Evolutionary conservation across 2,888 invertebrate genomes (phyloP).

Genomic region (Thera britannica): DNA sequence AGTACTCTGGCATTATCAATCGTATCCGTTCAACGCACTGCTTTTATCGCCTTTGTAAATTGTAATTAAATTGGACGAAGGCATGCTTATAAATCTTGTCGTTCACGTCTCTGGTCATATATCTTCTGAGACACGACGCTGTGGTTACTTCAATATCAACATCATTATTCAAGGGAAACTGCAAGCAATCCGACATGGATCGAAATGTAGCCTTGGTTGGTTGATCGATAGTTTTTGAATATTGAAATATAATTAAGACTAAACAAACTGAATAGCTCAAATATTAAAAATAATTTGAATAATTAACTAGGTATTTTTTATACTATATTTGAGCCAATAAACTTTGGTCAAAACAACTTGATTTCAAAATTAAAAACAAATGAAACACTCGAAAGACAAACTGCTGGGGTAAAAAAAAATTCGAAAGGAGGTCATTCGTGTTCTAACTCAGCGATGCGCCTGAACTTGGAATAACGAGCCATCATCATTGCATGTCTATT

Average conservation of each 20-base stretch:
- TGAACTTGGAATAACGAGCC: neutral
- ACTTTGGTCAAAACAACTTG: no score
- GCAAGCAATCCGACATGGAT: constrained; percentile 15
- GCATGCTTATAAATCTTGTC: constrained; percentile 56
- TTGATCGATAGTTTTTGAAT: neutral
- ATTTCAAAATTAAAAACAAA: no score
- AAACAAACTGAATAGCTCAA: neutral
- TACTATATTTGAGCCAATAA: no score
- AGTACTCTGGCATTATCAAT: constrained; percentile 53
- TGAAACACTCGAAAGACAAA: no score
- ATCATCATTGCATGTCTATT: neutral
- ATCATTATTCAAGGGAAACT: constrained; percentile 39
- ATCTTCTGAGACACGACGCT: constrained; percentile 43
- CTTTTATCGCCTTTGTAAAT: constrained; percentile 53
- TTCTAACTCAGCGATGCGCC: neutral
- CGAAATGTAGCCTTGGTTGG: neutral
- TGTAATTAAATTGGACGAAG: constrained; percentile 55
- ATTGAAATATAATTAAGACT: neutral
- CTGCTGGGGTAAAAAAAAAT: neutral
- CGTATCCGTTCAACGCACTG: constrained; percentile 55
- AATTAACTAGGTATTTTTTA: no score
- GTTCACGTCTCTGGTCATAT: constrained; percentile 48
- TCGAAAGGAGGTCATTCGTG: neutral
- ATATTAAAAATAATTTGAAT: no score
- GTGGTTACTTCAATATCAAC: constrained; percentile 42